phyloP scores from a whole-genome alignment of 2,113 vertebrate species.

The Tupaia tana region DNA sequence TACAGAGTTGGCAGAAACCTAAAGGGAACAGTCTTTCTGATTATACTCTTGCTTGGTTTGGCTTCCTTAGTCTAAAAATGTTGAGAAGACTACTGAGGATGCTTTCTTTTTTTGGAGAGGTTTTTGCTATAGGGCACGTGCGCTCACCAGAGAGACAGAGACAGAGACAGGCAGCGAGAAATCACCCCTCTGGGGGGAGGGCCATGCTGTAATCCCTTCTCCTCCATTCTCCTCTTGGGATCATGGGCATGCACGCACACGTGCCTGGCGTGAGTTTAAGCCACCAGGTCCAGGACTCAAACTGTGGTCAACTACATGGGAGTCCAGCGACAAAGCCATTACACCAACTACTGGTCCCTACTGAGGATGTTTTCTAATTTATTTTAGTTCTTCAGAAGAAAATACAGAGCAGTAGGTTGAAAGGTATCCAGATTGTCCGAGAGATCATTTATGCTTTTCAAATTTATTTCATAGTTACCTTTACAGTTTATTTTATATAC shows the following conservation, averaged over 20 bases:
- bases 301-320: too few relatives aligned
- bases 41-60: not conserved
- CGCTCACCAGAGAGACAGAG: too few relatives aligned
- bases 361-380: conserved; percentile 40
- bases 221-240: too few relatives aligned
- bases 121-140: too few relatives aligned
- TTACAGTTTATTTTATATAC: conserved; percentile 42
- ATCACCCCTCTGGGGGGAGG: too few relatives aligned
- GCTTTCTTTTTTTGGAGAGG: not conserved
- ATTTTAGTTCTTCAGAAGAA: conserved; percentile 54
- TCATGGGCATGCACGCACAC: too few relatives aligned
- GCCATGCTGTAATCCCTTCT: too few relatives aligned
- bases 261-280: too few relatives aligned
- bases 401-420: conserved; percentile 40
- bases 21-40: not conserved
- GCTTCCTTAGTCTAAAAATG: conserved; percentile 36
- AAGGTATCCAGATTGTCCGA: not conserved
- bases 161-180: too few relatives aligned
- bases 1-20: not conserved
- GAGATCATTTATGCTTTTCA: conserved; percentile 23
- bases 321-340: too few relatives aligned
- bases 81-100: conserved; percentile 24
- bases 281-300: too few relatives aligned
- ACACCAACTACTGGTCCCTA: too few relatives aligned
- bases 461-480: conserved; percentile 30